Base-by-base conservation (phyloP, 2,888 invertebrate genomes). In the Ashinkailepas kermadecensis region DNA sequence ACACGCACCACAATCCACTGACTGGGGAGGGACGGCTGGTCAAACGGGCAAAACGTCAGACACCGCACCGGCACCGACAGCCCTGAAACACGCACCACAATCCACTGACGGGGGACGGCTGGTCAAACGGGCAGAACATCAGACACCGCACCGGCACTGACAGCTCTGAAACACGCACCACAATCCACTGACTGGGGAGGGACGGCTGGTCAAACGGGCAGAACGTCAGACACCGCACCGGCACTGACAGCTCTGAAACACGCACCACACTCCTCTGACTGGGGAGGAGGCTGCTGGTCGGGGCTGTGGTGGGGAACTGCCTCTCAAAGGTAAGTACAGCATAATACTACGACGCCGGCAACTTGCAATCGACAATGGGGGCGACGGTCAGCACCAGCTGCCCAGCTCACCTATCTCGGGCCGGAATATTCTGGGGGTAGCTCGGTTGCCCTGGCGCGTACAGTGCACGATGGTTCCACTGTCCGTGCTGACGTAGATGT, bases 121-220 rank as follows among this genome's bases (percentile, higher is more conserved):
- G 70, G 59, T 83, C 83, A 65, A 83, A 83, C 8, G 84, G 84
- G 62, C 84, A 84, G n/a, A 84, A 25, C n/a, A 83, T 81, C 56
- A 83, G 74, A 81, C 84, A 83, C 18, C 56, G 54, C 56, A 56
- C 74, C 74, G 74, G 74, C 74, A 74, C 74, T 21, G 74, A 74
- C 21, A 74, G 54, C 9, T 74, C 74, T 74, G 74, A 2, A 23
- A 65, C 56, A 18, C 8, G 54, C 15, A 0, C n/a, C 10, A 8
- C n/a, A 23, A n/a, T 39, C 39, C 39, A 39, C 39, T 39, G 39
- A n/a, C n/a, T n/a, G n/a, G n/a, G n/a, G n/a, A n/a, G 74, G 83
- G 83, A 84, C 54, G 80, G 82, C 54, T 67, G 70, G 59, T 83
- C 83, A 65, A 83, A 82, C 8, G 84, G 84, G 62, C 84, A 84